Base-by-base conservation (phyloP, 2,888 invertebrate genomes). In the Ennomos fuscantarius region DNA sequence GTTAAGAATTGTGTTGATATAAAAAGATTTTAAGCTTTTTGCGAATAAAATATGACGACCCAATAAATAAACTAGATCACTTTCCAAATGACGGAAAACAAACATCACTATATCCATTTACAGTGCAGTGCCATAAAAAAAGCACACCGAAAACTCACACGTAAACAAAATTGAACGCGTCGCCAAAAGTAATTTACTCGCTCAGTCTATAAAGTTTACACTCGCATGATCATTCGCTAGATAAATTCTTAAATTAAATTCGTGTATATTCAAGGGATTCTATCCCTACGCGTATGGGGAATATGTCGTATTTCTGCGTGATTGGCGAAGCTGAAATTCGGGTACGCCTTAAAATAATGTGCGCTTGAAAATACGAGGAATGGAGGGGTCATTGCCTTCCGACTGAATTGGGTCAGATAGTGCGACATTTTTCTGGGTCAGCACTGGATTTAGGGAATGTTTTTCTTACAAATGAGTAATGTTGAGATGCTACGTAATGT, bases 171-270 rank as follows among this genome's bases (percentile, higher is more conserved):
- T 52, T 63, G 57, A 55, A 56, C 70, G 62, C 72, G 66, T 71
- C 76, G 76, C 73, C 80, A 68, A 77, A 81, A 81, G 74, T 85
- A 81, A 85, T 89, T 87, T 81, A 82, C 83, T 83, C 76, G 75
- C 76, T 66, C 75, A 82, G 80, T 81, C 84, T 82, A 88, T 87
- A 88, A 88, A 89, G 71, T 89, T 89, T 84, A 87, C 86, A 87
- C 84, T 87, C 82, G 79, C 84, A 84, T 86, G 88, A 89, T 89
- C 82, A 85, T 87, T 85, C 81, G 74, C 79, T 86, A 87, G 88
- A 90, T 88, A 89, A 89, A 88, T 89, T 84, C 84, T 84, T 86
- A 89, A 89, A 89, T 89, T 90, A 89, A 87, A 87, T 85, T 85
- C 67, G 70, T 45, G 24, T 35, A 15, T 11, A 47, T 34, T 43